A percentile compares a stretch with the other conserved stretches of the same genome.
phyloP scores from a whole-genome alignment of 1,140 invertebrate genomes.

The Lethrus apterus region DNA sequence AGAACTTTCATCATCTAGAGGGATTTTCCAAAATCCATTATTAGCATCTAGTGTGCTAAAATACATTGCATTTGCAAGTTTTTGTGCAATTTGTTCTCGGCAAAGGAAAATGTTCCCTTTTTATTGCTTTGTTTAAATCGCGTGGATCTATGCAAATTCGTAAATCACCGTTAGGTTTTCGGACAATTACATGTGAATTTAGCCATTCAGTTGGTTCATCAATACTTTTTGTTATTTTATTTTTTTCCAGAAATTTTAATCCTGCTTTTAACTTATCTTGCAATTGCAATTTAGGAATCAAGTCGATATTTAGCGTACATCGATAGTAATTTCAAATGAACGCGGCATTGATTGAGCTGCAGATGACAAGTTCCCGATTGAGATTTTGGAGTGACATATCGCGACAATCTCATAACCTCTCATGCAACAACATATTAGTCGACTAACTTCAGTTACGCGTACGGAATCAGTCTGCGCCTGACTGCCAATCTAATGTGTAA shows the following conservation, averaged over 20 bases:
- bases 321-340: no score
- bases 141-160: conserved; percentile 35
- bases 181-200: conserved; percentile 3
- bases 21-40: conserved; percentile 38
- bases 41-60: conserved; percentile 45
- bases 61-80: conserved; percentile 36
- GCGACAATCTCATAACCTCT: conserved; percentile 32
- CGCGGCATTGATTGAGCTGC: conserved; percentile 25
- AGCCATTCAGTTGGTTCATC: conserved; percentile 40
- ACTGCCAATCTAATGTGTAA: no score
- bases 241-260: conserved; percentile 32
- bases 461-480: conserved; percentile 1
- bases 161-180: no score
- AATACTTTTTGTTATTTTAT: conserved; percentile 34
- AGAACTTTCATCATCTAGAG: conserved; percentile 33
- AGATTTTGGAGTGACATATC: conserved; percentile 30
- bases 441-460: conserved; percentile 17
- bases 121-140: no score
- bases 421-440: conserved; percentile 27
- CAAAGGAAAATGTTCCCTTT: no score
- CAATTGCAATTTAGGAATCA: no score
- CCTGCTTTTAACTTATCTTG: no score
- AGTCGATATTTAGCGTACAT: no score
- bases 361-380: conserved; percentile 31
- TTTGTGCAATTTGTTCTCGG: conserved; percentile 32